Conservation (phyloP, 2,113 vertebrate species). For the Nothoprocta perdicaria region DNA sequence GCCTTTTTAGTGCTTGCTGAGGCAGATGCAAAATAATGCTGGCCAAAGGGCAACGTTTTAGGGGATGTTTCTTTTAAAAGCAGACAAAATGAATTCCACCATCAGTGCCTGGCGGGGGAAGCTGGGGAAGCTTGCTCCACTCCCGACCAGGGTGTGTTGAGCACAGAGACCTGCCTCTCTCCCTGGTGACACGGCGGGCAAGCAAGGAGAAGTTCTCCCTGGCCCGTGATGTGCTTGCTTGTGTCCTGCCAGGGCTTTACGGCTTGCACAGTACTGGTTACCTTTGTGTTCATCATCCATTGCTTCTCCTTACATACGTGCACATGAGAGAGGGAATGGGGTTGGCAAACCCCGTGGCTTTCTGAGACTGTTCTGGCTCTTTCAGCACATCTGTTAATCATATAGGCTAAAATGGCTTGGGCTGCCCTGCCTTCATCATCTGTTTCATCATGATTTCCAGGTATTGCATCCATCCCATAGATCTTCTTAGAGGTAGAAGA, state of each 20-base stretch:
- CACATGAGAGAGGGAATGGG: background rate
- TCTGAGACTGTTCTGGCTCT: background rate
- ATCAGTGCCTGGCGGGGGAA: background rate
- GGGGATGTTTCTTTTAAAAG: background rate
- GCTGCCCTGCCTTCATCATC: background rate
- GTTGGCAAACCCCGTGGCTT: background rate
- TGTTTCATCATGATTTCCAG: background rate
- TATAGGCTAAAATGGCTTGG: background rate
- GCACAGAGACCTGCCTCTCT: background rate
- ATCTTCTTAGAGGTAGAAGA: slow-evolving; percentile 9
- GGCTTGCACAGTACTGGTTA: background rate
- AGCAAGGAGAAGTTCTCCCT: background rate
- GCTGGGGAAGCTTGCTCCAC: background rate
- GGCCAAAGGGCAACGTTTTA: background rate
- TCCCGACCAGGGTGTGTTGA: background rate
- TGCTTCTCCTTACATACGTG: background rate
- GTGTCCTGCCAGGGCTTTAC: background rate
- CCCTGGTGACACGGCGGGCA: background rate
- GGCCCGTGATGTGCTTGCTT: background rate
- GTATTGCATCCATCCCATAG: background rate
- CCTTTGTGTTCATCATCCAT: background rate
- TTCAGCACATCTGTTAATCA: background rate
- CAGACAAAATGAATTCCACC: background rate
- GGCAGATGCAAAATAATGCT: background rate
- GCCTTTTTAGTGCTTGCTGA: background rate